Evolutionary conservation across 2,113 vertebrate genomes (phyloP).

Genomic region (Petrocephalus microphthalmus): DNA sequence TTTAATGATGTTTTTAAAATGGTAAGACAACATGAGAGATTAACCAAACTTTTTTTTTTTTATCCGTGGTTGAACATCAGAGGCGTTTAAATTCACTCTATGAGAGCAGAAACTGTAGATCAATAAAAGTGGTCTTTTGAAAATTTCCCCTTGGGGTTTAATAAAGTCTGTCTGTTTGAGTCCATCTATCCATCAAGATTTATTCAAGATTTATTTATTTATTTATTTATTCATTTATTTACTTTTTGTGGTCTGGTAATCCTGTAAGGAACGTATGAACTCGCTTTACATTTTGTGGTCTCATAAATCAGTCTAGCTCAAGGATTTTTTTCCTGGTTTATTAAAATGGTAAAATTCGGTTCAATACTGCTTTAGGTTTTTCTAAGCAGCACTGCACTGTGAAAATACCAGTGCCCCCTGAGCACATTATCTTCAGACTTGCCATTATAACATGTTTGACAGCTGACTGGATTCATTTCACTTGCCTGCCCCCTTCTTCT

Average conservation of each 20-base stretch:
- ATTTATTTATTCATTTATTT: not conserved
- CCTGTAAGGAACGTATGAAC: not conserved
- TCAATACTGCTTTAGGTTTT: not conserved
- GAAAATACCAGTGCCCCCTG: not conserved
- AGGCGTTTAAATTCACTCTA: not conserved
- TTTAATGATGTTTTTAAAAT: not conserved
- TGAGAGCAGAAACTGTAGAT: not conserved
- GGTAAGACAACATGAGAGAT: not conserved
- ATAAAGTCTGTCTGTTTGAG: not conserved
- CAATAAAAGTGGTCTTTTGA: not conserved
- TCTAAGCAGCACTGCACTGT: not conserved
- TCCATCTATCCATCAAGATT: not conserved
- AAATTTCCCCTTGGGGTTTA: not conserved
- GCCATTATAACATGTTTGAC: not conserved
- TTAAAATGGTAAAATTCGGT: not conserved
- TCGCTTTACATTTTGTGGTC: not conserved
- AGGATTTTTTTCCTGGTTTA: not conserved
- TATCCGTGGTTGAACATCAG: not conserved
- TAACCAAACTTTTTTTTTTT: not conserved
- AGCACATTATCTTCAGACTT: not conserved
- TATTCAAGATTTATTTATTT: not conserved
- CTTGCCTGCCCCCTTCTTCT: not conserved
- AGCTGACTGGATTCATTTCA: not conserved
- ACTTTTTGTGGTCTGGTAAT: not conserved
- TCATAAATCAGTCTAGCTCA: not conserved